These are phyloP conservation scores for Clanis bilineata DNA, from an alignment of 2,888 invertebrate genomes.

Conservation along the genomic window DNA sequence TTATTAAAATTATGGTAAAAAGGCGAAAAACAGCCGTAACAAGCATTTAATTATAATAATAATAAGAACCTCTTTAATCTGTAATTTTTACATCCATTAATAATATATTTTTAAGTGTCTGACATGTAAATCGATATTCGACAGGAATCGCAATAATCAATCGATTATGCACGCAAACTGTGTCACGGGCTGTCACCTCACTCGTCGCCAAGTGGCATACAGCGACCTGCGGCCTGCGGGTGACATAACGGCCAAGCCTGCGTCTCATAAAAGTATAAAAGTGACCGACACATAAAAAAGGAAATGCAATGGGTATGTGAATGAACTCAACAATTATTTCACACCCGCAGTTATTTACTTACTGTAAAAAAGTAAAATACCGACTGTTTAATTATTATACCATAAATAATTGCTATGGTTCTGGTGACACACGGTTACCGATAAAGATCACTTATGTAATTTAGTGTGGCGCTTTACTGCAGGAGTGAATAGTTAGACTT, in stretches of 20 bases:
- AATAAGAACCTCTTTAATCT: too few relatives aligned
- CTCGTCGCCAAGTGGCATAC: constrained; percentile 33
- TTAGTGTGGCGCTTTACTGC: too few relatives aligned
- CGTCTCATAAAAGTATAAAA: constrained; percentile 32
- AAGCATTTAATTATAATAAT: too few relatives aligned
- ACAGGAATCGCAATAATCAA: constrained; percentile 34
- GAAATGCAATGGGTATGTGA: constrained; percentile 33
- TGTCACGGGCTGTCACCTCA: constrained; percentile 56
- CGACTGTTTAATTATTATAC: neutral
- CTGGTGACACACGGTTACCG: too few relatives aligned
- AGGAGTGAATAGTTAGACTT: too few relatives aligned
- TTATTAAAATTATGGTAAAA: neutral
- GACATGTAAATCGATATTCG: constrained; percentile 36
- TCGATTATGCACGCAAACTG: constrained; percentile 47
- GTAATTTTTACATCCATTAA: neutral
- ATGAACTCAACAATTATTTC: neutral
- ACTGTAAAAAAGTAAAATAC: neutral
- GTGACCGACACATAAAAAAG: constrained; percentile 35
- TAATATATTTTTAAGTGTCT: constrained; percentile 8
- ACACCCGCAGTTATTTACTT: neutral
- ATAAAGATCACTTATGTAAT: too few relatives aligned
- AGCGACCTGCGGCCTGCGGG: neutral
- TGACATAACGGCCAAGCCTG: constrained; percentile 34
- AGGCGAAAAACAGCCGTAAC: too few relatives aligned
- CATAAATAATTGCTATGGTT: too few relatives aligned